Base-by-base conservation (phyloP, 2,113 vertebrate genomes). In the Meles meles region DNA sequence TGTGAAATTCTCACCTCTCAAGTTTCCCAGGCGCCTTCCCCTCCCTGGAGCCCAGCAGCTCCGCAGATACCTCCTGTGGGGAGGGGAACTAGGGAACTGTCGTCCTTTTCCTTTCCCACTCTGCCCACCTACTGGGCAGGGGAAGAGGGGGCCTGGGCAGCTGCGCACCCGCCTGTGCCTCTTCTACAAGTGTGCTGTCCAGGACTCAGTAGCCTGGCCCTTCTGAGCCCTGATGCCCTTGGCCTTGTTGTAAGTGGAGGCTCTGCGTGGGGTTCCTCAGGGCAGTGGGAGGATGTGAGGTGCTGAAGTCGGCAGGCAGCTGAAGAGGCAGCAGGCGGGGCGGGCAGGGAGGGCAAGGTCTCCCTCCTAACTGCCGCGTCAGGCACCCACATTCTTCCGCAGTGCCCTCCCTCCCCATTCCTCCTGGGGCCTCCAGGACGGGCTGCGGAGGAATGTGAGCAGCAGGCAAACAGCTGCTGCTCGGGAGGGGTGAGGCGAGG, bases 1-100 rank as follows among this genome's bases (percentile, higher is more conserved):
- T 69, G 85, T 97, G 97, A 90, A 82, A 95, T 97, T 93, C 90
- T 94, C 63, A 12, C 89, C 89, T 97, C 93, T 97, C 95, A 23
- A 79, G 83, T 85, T 88, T 92, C 89, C 37, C 79, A 85, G 94
- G 67, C 31, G 1, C 88, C 88, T 91, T 84, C 77, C 63, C 31
- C 39, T 80, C 5, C 15, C 7, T 4, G 1, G 55, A 88, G 92
- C 95, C 91, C 55, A 74, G 44, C 74, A 69, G 63, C 63, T 37
- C 77, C 76, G 37, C 83, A 67, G 31, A 77, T 1, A n/a, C 42
- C 42, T 17, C 0, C 3, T 3, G 2, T 0, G 63, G 5, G 14
- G 39, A 52, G 85, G 44, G 44, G 47, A 23, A n/a, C n/a, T 23
- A 65, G 76, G 3, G 49, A 12, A 63, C 12, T 4, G 1, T 27